Conservation (phyloP, 2,113 vertebrate species). For the Pseudopodoces humilis region DNA sequence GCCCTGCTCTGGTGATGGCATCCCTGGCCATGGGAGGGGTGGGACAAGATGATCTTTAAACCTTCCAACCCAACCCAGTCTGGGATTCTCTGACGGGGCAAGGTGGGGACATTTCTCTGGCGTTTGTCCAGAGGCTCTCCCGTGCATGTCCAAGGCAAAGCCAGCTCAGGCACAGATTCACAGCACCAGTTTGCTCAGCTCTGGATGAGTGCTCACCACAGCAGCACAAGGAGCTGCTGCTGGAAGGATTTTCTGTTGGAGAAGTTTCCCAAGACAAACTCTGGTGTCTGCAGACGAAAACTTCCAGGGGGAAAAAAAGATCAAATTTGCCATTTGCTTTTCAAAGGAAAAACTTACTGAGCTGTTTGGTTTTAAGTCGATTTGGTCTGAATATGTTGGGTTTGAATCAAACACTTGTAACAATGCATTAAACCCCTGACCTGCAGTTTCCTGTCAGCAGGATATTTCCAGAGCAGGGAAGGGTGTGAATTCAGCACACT, state of each 20-base stretch:
- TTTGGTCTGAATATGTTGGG: background rate
- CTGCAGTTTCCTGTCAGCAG: conserved; percentile 12
- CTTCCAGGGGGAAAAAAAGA: background rate
- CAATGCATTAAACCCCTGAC: conserved; percentile 20
- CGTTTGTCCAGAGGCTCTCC: background rate
- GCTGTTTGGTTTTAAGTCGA: background rate
- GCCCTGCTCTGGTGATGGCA: background rate
- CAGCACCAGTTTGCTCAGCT: background rate
- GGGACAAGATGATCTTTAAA: background rate
- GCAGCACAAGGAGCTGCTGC: background rate
- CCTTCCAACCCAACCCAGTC: background rate
- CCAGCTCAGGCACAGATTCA: background rate
- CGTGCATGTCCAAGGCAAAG: background rate
- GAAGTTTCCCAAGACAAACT: background rate
- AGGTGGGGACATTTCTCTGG: background rate
- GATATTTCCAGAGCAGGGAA: conserved; percentile 23
- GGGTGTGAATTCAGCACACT: background rate
- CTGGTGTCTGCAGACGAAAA: background rate
- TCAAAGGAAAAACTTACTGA: background rate
- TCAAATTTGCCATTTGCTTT: background rate
- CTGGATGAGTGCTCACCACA: background rate
- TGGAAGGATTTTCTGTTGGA: background rate
- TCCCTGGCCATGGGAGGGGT: background rate
- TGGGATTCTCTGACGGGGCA: background rate
- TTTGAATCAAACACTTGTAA: background rate